Evolutionary conservation across 1,140 invertebrate species (phyloP).

Genomic region (Orussus abietinus): DNA sequence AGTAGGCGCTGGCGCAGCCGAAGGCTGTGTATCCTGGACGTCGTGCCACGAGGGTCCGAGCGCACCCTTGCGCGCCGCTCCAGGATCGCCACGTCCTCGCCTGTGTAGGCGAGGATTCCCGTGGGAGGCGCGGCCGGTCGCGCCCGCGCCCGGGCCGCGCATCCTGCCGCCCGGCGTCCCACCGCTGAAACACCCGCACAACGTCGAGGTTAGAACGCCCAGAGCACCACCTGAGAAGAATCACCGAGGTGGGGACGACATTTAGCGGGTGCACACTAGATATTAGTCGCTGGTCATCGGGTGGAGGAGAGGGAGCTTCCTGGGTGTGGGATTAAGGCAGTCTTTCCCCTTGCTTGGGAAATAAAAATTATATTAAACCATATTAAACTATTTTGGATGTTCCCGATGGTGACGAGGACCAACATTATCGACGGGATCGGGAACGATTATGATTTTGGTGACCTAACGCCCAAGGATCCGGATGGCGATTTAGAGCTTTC

Average conservation of each 20-base stretch:
- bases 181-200: constrained; percentile 54
- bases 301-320: too few species aligned
- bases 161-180: constrained; percentile 44
- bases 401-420: too few species aligned
- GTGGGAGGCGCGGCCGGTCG: constrained; percentile 24
- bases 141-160: constrained; percentile 35
- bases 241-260: constrained; percentile 33
- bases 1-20: constrained; percentile 55
- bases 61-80: constrained; percentile 49
- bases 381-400: too few species aligned
- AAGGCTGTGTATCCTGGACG: constrained; percentile 54
- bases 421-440: too few species aligned
- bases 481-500: background rate
- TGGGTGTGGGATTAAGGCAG: too few species aligned
- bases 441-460: too few species aligned
- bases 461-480: too few species aligned
- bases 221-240: constrained; percentile 52
- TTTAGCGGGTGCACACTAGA: constrained; percentile 40
- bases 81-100: constrained; percentile 57
- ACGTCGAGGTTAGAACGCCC: constrained; percentile 53
- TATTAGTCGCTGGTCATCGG: too few species aligned
- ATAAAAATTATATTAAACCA: too few species aligned
- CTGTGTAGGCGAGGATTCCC: constrained; percentile 53
- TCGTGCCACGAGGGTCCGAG: constrained; percentile 50
- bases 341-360: too few species aligned